A percentile compares a stretch with the other conserved stretches of the same genome.
Evolutionary conservation across 2,113 vertebrate genomes (phyloP).

Genomic region (Phoenicopterus ruber): DNA sequence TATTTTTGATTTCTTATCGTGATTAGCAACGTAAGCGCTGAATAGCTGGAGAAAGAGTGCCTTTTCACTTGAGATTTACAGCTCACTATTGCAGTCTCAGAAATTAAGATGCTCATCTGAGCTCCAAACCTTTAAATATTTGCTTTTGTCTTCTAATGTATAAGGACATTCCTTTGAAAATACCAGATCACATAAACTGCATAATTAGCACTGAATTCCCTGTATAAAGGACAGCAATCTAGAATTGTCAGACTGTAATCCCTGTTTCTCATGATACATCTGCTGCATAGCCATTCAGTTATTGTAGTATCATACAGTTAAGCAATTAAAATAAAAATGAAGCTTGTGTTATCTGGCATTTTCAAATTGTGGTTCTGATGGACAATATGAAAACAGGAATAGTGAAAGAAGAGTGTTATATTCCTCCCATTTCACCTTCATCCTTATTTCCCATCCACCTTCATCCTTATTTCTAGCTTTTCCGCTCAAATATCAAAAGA

Average conservation of each 20-base stretch:
- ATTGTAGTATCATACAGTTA: background rate
- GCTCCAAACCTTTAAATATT: background rate
- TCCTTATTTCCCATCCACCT: background rate
- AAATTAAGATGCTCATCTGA: background rate
- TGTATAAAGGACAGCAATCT: background rate
- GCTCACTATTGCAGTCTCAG: background rate
- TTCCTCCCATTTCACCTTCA: background rate
- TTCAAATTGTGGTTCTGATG: background rate
- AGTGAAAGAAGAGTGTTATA: background rate
- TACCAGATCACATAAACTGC: background rate
- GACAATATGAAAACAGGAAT: background rate
- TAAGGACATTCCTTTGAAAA: background rate
- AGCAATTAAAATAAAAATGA: background rate
- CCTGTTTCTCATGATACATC: background rate
- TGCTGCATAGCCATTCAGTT: background rate
- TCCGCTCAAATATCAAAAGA: background rate
- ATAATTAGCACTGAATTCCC: background rate
- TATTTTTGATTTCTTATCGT: background rate
- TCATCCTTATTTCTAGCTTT: conserved; percentile 2
- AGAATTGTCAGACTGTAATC: background rate
- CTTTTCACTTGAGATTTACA: background rate
- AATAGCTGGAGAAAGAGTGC: background rate
- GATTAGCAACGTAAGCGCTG: background rate
- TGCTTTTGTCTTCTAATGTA: background rate
- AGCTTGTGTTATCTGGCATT: background rate